phyloP scores from a whole-genome alignment of 2,113 vertebrate species.

The Brachyistius frenatus region DNA sequence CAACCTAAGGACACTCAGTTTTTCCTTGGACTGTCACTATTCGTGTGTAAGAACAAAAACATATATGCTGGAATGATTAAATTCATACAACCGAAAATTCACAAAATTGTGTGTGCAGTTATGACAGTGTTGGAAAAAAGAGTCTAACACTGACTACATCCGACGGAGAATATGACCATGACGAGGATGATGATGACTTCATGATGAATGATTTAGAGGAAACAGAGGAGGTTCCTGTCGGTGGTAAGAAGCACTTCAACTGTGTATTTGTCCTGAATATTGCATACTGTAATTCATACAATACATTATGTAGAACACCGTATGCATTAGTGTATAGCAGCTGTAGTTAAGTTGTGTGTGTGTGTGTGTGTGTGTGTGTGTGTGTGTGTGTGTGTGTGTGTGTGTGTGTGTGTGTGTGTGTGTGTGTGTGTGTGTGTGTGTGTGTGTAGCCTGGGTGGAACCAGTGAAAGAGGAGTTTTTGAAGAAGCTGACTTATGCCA shows the following conservation, averaged over 20 bases:
- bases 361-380: neutral
- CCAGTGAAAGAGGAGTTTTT: conserved; percentile 83
- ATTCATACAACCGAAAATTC: neutral
- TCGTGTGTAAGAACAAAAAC: too few species aligned
- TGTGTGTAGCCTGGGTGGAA: conserved; percentile 77
- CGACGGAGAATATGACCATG: conserved; percentile 43
- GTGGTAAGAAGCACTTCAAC: conserved; percentile 67
- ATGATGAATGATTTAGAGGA: neutral
- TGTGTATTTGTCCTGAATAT: neutral
- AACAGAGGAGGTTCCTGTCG: conserved; percentile 49
- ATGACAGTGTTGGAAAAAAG: conserved; percentile 30
- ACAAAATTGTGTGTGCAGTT: conserved; percentile 33
- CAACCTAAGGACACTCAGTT: too few species aligned
- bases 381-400: neutral
- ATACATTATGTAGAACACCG: neutral
- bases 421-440: conserved; percentile 8
- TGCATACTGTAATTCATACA: neutral
- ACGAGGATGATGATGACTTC: conserved; percentile 18
- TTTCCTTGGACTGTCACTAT: too few species aligned
- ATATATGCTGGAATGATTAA: neutral
- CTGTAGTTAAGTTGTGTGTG: too few species aligned
- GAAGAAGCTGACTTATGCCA: conserved; percentile 84
- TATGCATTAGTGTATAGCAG: neutral
- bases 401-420: conserved; percentile 5
- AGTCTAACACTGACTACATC: conserved; percentile 2